Evolutionary conservation across 2,797 vertebrate species (phyloP).

Genomic region (Mycteria americana): DNA sequence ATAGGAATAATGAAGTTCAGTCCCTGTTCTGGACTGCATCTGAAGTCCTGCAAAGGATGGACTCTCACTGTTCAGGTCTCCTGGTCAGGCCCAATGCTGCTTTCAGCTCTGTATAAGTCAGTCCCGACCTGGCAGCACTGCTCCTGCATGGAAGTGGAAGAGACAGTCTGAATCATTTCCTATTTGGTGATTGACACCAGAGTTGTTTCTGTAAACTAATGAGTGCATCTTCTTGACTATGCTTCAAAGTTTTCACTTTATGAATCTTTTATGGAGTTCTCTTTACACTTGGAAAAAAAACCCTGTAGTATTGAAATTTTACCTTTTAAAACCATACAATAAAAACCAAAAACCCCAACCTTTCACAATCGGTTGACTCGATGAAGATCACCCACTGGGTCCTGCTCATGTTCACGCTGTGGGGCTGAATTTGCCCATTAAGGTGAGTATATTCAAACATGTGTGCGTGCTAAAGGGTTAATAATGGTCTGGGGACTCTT

Average conservation of each 20-base stretch:
- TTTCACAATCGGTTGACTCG: neutral
- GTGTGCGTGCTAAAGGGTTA: neutral
- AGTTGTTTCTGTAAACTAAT: neutral
- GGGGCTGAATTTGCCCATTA: neutral
- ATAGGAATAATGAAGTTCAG: neutral
- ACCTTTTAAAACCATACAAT: neutral
- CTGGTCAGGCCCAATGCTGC: neutral
- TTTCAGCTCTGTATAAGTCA: accelerated
- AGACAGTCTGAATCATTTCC: neutral
- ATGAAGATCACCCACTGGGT: neutral
- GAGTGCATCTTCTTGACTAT: neutral
- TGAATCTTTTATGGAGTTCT: conserved; percentile 41
- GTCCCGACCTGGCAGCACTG: neutral
- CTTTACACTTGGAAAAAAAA: neutral
- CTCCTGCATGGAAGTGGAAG: neutral
- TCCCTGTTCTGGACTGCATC: neutral
- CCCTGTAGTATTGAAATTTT: neutral
- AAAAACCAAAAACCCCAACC: accelerated
- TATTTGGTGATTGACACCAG: neutral
- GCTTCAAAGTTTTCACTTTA: conserved; percentile 28
- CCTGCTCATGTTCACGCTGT: accelerated
- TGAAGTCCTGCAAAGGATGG: neutral
- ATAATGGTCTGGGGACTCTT: neutral
- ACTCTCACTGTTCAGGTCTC: neutral
- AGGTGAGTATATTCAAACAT: accelerated